These are phyloP conservation scores for Lanius collurio DNA, from an alignment of 2,113 vertebrate genomes.

Conservation along the genomic window DNA sequence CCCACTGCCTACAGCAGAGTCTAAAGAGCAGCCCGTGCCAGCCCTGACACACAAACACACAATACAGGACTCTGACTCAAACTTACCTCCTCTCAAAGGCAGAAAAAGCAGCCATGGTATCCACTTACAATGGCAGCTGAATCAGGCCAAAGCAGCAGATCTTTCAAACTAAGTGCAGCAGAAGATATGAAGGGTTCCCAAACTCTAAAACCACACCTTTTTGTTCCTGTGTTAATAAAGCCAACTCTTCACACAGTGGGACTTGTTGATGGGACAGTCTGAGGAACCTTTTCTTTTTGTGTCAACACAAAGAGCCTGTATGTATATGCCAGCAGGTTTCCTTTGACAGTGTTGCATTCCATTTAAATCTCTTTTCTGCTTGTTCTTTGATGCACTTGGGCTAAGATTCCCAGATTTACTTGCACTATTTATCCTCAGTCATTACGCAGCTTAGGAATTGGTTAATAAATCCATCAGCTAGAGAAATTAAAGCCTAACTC, in stretches of 20 bases:
- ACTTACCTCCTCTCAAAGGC: not conserved
- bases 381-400: not conserved
- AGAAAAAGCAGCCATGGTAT: not conserved
- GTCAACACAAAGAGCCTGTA: not conserved
- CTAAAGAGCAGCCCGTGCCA: rapidly evolving
- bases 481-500: not conserved
- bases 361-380: not conserved
- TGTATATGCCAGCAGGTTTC: rapidly evolving
- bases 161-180: not conserved
- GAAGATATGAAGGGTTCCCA: not conserved
- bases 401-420: not conserved
- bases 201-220: not conserved
- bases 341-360: not conserved
- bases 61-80: not conserved
- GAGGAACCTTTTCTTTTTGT: not conserved
- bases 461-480: not conserved
- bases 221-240: not conserved
- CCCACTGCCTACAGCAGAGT: not conserved
- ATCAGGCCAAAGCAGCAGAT: not conserved
- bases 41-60: not conserved
- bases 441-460: not conserved
- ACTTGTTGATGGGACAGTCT: not conserved
- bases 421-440: not conserved
- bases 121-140: not conserved
- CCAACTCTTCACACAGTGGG: not conserved